These are phyloP conservation scores for Polietes domitor DNA, from an alignment of 2,888 invertebrate genomes.

Conservation along the genomic window DNA sequence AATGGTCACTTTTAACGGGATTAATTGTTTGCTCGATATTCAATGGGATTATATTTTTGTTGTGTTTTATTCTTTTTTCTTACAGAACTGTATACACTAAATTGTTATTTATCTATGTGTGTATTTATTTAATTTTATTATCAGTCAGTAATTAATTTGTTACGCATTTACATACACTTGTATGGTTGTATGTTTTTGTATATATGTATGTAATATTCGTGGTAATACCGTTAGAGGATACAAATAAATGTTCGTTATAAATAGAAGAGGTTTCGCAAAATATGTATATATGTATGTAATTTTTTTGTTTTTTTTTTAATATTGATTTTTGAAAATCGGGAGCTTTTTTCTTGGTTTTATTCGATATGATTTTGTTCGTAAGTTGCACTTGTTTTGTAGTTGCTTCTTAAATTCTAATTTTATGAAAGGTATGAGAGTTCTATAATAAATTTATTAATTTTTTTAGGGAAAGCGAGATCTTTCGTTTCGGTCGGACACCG, in stretches of 20 bases:
- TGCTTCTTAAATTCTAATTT: slow-evolving; percentile 54
- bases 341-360: slow-evolving; percentile 39
- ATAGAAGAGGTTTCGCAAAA: too few relatives aligned
- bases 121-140: background rate
- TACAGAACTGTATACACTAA: background rate
- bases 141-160: background rate
- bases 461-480: slow-evolving; percentile 75
- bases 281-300: slow-evolving; percentile 1
- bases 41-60: background rate
- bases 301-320: slow-evolving; percentile 17
- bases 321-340: background rate
- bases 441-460: slow-evolving; percentile 37
- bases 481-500: slow-evolving; percentile 81
- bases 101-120: background rate
- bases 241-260: slow-evolving; percentile 41
- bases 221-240: slow-evolving; percentile 45
- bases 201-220: slow-evolving; percentile 5
- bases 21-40: slow-evolving; percentile 26
- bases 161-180: too few relatives aligned
- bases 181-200: background rate
- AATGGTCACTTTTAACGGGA: slow-evolving; percentile 11
- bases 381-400: slow-evolving; percentile 17
- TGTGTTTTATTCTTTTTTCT: background rate
- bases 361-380: slow-evolving; percentile 47
- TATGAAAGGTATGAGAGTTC: slow-evolving; percentile 38